phyloP scores from a whole-genome alignment of 2,113 vertebrate genomes.

The Rhinopomastus cyanomelas region DNA sequence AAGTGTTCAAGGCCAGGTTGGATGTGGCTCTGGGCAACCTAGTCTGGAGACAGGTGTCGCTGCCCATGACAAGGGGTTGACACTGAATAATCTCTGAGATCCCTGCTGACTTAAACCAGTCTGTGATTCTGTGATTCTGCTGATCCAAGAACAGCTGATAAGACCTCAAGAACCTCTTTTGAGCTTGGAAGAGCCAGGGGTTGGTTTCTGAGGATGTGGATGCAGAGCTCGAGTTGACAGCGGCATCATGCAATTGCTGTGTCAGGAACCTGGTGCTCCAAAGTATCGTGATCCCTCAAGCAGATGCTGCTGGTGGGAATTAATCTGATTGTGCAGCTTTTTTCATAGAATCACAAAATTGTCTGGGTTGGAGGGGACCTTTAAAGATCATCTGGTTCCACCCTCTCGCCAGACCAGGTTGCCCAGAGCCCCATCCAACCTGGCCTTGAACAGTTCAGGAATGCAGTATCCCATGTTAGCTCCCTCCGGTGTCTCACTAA shows the following conservation, averaged over 20 bases:
- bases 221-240: fast-evolving
- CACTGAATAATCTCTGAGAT: no score
- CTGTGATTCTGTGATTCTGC: no score
- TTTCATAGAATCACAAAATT: background rate
- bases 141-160: background rate
- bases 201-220: conserved; percentile 8
- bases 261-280: background rate
- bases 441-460: no score
- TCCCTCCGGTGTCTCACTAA: background rate
- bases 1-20: no score
- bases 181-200: fast-evolving
- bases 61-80: no score
- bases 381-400: no score
- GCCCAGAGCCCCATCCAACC: no score
- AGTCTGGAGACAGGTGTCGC: no score
- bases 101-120: no score
- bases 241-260: fast-evolving
- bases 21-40: no score
- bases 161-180: background rate
- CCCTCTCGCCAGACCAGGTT: no score
- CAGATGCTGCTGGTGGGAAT: background rate
- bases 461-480: fast-evolving
- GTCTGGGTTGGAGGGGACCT: no score
- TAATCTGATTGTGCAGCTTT: fast-evolving
- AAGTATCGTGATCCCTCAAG: background rate